These are phyloP conservation scores for Pedicia rivosa DNA, from an alignment of 2,888 invertebrate genomes.

Conservation along the genomic window DNA sequence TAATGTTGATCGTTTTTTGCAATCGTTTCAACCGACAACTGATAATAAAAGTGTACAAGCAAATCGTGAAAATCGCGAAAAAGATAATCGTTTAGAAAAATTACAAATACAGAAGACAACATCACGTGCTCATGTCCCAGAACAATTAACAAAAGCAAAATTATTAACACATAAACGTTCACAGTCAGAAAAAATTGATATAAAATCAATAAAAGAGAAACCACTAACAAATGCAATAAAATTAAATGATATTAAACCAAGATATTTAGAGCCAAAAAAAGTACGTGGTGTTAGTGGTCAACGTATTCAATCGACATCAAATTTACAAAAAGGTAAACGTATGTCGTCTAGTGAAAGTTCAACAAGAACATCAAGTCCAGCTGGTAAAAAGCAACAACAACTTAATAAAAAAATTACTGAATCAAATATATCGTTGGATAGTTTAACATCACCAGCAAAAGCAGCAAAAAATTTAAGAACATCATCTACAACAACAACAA, in stretches of 20 bases:
- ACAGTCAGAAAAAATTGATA: constrained; percentile 6
- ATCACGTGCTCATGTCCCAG: background rate
- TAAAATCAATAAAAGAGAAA: constrained; percentile 1
- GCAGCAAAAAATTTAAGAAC: constrained; percentile 17
- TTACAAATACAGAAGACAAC: background rate
- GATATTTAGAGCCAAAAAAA: constrained; percentile 43
- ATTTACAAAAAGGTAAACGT: constrained; percentile 16
- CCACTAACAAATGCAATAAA: constrained; percentile 1
- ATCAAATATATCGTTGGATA: constrained; percentile 27
- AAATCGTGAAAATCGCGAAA: constrained; percentile 20
- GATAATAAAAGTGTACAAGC: constrained; percentile 25
- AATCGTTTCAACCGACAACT: constrained; percentile 14
- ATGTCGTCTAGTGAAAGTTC: constrained; percentile 31
- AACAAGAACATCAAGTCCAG: constrained; percentile 26
- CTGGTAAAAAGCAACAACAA: constrained; percentile 15
- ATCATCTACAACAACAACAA: constrained; percentile 7
- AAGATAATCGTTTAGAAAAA: constrained; percentile 13
- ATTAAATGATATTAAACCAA: constrained; percentile 23
- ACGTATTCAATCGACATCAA: constrained; percentile 6
- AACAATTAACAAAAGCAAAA: constrained; percentile 1
- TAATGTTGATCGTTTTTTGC: constrained; percentile 13
- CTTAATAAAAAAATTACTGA: constrained; percentile 10
- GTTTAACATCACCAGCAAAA: constrained; percentile 23
- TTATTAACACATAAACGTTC: constrained; percentile 4
- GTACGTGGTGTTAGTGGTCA: constrained; percentile 13